Base-by-base conservation (phyloP, 2,113 vertebrate species). In the Chlorodrepanis virens region DNA sequence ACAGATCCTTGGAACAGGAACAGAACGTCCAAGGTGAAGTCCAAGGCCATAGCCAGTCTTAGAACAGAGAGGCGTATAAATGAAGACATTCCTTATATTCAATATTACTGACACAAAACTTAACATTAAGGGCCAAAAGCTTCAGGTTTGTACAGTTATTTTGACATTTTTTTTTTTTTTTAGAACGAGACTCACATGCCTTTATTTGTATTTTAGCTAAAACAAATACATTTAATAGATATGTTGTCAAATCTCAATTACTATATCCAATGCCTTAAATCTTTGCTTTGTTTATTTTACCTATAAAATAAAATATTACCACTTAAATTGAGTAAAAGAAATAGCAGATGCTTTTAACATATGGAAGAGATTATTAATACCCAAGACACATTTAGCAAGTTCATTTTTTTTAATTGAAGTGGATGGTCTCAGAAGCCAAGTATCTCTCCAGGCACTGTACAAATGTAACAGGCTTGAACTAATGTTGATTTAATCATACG, bases 321-420 rank as follows among this genome's bases (percentile, higher is more conserved):
- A 50, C 4, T 79, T 75, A n/a, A 79, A 18, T 2, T 50, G 44
- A 86, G 22, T 57, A 53, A 44, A 28, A 85, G 42, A 68, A 79
- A 91, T 64, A 79, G 12, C 42, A 83, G 61, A 83, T 89, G 57
- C 7, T 75, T 93, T 91, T 88, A 53, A 71, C 39, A 60, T 86
- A 72, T 33, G 68, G 65, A 68, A 86, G 72, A 64, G 8, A 23
- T 4, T 1, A 54, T 79, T 79, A 85, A 83, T 61, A 78, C 16
- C 42, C 28, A 31, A 5, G 4, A 71, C 53, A 83, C 17, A 59
- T 64, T 92, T 72, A 84, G 20, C 37, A 63, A 33, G 39, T 77
- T 83, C 7, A n/a, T 69, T 88, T 90, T 64, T 90, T 44, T 80
- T 86, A 89, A 81, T 64, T 74, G 35, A 6, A 37, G 42, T 57